Evolutionary conservation across 2,888 invertebrate species (phyloP).

Genomic region (Polia nebulosa): DNA sequence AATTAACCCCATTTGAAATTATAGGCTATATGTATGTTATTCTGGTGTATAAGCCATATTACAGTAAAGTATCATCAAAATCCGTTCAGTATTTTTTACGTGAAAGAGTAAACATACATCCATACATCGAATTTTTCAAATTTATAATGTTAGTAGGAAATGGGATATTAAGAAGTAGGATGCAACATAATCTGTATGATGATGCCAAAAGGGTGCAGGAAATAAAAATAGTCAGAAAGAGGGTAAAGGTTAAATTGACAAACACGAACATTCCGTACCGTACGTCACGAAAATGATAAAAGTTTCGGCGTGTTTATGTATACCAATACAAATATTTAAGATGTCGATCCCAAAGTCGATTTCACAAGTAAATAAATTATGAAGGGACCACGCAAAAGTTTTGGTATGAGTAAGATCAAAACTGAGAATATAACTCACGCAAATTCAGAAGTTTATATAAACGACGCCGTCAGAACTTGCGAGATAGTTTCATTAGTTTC

Average conservation of each 20-base stretch:
- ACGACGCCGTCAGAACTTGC: slow-evolving; percentile 68
- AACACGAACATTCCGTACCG: slow-evolving; percentile 39
- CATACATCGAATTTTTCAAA: too few species aligned
- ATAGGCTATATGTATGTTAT: too few species aligned
- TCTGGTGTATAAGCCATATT: too few species aligned
- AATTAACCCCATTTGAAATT: too few species aligned
- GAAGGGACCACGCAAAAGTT: slow-evolving; percentile 68
- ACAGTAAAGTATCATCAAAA: too few species aligned
- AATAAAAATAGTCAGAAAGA: slow-evolving; percentile 28
- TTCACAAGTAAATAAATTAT: slow-evolving; percentile 71
- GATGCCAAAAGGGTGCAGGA: neutral
- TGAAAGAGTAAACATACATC: too few species aligned
- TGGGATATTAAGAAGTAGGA: too few species aligned
- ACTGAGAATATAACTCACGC: slow-evolving; percentile 78
- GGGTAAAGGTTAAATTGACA: slow-evolving; percentile 30
- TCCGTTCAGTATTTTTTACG: too few species aligned
- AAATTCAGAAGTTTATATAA: slow-evolving; percentile 76
- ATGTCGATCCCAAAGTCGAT: slow-evolving; percentile 66
- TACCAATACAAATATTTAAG: slow-evolving; percentile 44
- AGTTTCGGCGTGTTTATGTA: slow-evolving; percentile 57
- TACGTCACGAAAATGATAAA: slow-evolving; percentile 48
- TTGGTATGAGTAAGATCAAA: slow-evolving; percentile 72
- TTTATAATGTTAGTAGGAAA: too few species aligned
- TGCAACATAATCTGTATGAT: neutral
- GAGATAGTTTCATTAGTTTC: slow-evolving; percentile 67